These are phyloP conservation scores for Lepas anatifera DNA, from an alignment of 2,888 invertebrate species.

Conservation along the genomic window DNA sequence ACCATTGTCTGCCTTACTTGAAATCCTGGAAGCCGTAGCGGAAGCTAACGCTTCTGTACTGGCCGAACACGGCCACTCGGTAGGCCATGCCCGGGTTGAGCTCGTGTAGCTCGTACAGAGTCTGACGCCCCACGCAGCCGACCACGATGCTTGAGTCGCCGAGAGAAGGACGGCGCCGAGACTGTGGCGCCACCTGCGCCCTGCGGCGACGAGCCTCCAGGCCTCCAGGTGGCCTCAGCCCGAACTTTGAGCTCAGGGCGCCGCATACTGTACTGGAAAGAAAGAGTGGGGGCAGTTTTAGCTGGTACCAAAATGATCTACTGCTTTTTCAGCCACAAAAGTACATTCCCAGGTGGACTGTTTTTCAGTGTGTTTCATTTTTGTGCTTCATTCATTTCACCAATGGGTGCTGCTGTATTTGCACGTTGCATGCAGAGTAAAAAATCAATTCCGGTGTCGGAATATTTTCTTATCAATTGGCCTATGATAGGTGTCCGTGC, in stretches of 20 bases:
- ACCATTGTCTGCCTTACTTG: no score
- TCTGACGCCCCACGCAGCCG: constrained; percentile 40
- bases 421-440: no score
- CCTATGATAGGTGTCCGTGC: no score
- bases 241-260: background rate
- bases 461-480: no score
- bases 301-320: no score
- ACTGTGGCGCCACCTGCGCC: background rate
- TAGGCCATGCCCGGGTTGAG: constrained; percentile 39
- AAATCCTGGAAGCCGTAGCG: constrained; percentile 41
- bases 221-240: background rate
- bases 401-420: no score
- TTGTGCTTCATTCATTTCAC: no score
- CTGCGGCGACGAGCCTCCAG: background rate
- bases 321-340: no score
- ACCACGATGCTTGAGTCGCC: constrained; percentile 30
- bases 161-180: background rate
- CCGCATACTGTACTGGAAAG: background rate
- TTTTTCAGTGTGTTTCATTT: no score
- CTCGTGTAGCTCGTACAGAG: constrained; percentile 39
- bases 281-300: no score
- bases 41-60: constrained; percentile 39
- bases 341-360: no score
- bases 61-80: constrained; percentile 43
- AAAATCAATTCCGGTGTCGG: no score